A percentile compares a stretch with the other conserved stretches of the same genome.
Conservation (phyloP, 2,888 invertebrate genomes). For the Cephonodes hylas region DNA sequence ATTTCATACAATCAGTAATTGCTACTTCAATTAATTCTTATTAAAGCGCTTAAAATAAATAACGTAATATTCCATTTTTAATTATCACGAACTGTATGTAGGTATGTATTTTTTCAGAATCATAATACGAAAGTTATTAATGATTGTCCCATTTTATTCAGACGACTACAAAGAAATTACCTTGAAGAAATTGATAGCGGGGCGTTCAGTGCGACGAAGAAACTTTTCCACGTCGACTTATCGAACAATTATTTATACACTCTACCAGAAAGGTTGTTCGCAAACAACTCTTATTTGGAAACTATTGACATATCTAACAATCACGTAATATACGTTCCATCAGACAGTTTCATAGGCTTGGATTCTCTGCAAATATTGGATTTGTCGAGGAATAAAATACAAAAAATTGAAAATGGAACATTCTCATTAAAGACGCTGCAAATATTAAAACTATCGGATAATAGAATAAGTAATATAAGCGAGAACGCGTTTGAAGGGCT, state of each 20-base stretch:
- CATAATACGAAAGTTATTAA: not conserved
- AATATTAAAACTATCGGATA: slow-evolving; percentile 85
- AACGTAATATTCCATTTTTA: no score
- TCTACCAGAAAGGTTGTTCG: slow-evolving; percentile 82
- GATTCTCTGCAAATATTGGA: slow-evolving; percentile 84
- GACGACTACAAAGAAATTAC: slow-evolving; percentile 84
- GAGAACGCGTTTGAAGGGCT: slow-evolving; percentile 79
- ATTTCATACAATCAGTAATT: no score
- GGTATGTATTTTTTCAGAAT: not conserved
- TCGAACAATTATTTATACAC: slow-evolving; percentile 83
- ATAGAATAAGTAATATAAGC: slow-evolving; percentile 82
- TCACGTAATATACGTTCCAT: slow-evolving; percentile 79
- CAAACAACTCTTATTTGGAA: slow-evolving; percentile 79
- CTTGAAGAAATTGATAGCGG: slow-evolving; percentile 82
- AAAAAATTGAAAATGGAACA: slow-evolving; percentile 78
- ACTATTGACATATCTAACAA: slow-evolving; percentile 86
- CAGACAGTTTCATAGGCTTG: slow-evolving; percentile 80
- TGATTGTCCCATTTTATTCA: slow-evolving; percentile 57
- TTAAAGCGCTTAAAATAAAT: no score
- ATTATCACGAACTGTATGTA: no score
- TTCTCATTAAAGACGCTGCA: slow-evolving; percentile 82
- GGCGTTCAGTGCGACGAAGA: slow-evolving; percentile 80
- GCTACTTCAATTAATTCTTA: no score
- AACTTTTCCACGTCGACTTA: slow-evolving; percentile 85
- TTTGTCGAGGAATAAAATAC: slow-evolving; percentile 84